Base-by-base conservation (phyloP, 2,113 vertebrate species). In the Ammodytes marinus region DNA sequence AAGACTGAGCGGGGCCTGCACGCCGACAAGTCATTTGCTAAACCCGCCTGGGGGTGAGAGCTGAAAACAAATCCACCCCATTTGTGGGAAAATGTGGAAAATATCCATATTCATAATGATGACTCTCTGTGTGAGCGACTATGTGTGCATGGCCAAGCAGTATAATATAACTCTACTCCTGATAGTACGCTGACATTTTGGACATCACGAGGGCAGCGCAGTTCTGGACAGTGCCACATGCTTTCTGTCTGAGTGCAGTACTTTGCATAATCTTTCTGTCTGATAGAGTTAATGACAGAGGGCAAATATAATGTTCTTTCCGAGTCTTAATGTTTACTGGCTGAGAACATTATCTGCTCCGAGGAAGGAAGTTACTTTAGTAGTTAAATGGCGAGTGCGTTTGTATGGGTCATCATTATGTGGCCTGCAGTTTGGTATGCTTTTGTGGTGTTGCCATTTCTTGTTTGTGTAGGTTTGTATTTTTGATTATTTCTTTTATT, bases 131-230 rank as follows among this genome's bases (percentile, higher is more conserved):
- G 80, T 77, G n/a, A n/a, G 71, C 15, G 37, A 61, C 46, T 74
- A 14, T 76, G 74, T 82, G 76, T 83, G 80, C 46, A n/a, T 66
- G 60, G 69, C 55, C 64, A 59, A 0, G 37, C 19, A n/a, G n/a
- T n/a, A n/a, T n/a, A 37, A 72, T 74, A 55, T 64, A 64, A 81
- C 47, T 59, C 45, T 12, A n/a, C 60, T 80, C 64, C 76, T 58
- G 77, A 87, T 70, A 83, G 66, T 50, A 37, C 4, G 35, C 27
- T 90, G 92, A 91, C 89, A 91, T 92, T 90, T 89, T 3, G 63
- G 84, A 71, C 83, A 63, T 69, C 72, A 66, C 74, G 54, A 76
- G 58, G 59, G 46, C 80, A 86, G 49, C 12, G 7, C 17, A 50
- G 64, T 14, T 9, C 76, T 53, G 79, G 65, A 88, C 19, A 9